Conservation (phyloP, 2,888 invertebrate genomes). For the Sminthurinus aureus region DNA sequence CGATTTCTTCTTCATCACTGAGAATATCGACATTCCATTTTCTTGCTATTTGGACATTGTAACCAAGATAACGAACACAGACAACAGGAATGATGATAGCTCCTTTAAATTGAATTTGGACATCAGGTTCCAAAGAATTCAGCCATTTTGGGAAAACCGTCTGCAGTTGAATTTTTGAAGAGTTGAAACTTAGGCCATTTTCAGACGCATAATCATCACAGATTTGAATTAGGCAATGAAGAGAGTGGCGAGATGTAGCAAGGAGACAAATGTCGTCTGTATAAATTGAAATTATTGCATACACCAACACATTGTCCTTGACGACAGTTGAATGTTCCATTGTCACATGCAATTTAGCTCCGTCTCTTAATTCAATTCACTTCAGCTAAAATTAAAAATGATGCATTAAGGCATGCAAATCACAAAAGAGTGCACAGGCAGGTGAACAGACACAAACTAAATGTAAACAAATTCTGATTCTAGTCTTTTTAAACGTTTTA, state of each 20-base stretch:
- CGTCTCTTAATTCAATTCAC: too few species aligned
- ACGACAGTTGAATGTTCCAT: too few species aligned
- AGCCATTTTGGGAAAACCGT: neutral
- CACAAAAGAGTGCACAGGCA: too few species aligned
- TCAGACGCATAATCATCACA: neutral
- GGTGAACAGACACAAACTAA: too few species aligned
- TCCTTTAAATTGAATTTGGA: neutral
- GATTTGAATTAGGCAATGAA: neutral
- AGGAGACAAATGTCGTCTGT: conserved; percentile 4
- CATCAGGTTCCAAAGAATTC: neutral
- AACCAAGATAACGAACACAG: neutral
- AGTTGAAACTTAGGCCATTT: neutral
- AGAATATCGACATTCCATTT: neutral
- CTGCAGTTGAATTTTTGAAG: neutral
- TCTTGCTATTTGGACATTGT: neutral
- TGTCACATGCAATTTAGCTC: too few species aligned
- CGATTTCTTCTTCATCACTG: neutral
- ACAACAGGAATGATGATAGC: neutral
- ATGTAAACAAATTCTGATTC: too few species aligned
- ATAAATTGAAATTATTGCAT: too few species aligned
- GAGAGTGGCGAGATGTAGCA: neutral
- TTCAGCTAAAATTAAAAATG: too few species aligned
- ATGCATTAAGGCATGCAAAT: too few species aligned
- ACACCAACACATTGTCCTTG: too few species aligned
- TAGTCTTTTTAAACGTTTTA: too few species aligned